Percentiles rank a stretch among this genome's conserved stretches.
Conservation (phyloP, 1,140 invertebrate genomes). For the Wiebesia pumilae region DNA sequence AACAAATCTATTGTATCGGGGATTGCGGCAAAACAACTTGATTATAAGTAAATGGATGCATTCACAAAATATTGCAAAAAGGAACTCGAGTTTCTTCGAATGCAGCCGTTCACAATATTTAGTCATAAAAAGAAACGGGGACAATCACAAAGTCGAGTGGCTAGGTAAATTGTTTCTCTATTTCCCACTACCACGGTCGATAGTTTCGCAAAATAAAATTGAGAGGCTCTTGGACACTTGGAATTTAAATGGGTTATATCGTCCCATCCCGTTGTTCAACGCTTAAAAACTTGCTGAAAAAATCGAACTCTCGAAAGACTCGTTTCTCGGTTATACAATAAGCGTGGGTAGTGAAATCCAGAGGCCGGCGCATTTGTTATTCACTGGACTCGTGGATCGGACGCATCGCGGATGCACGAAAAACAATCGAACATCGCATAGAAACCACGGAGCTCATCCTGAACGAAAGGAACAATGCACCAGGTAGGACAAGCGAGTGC, state of each 20-base stretch:
- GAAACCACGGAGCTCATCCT: neutral
- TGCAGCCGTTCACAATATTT: neutral
- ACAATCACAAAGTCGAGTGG: neutral
- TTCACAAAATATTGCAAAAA: neutral
- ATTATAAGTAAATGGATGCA: neutral
- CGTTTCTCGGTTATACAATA: no score
- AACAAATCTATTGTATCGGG: neutral
- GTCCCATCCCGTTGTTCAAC: no score
- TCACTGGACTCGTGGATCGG: no score
- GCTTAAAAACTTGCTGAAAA: no score
- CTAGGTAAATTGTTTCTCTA: neutral
- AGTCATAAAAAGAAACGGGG: neutral
- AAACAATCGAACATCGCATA: neutral
- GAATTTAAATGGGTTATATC: no score
- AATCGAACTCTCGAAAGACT: no score
- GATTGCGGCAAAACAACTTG: neutral
- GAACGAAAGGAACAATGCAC: neutral
- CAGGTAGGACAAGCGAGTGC: neutral
- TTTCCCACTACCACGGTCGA: neutral
- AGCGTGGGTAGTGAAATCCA: no score
- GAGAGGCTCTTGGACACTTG: no score
- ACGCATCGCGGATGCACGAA: neutral
- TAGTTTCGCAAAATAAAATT: no score
- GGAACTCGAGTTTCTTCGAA: neutral
- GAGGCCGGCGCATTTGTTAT: no score